Conservation (phyloP, 2,888 invertebrate genomes). For the Tiphia femorata region DNA sequence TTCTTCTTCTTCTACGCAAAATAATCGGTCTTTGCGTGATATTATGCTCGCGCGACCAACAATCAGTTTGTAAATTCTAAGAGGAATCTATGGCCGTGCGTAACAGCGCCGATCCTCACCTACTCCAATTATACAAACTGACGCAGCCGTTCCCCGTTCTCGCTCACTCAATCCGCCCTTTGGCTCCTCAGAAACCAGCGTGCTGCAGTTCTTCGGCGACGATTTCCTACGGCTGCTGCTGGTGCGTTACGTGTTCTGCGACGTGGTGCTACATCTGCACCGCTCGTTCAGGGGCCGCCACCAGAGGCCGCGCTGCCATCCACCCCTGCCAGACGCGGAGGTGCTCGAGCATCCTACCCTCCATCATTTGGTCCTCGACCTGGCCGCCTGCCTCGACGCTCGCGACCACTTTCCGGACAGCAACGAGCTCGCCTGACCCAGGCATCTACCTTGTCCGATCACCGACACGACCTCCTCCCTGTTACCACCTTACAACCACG, state of each 20-base stretch:
- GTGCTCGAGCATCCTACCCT: slow-evolving; percentile 87
- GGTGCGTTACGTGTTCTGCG: slow-evolving; percentile 93
- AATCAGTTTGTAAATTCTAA: no score
- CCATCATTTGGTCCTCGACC: slow-evolving; percentile 83
- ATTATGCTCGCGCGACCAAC: no score
- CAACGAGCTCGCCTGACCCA: slow-evolving; percentile 76
- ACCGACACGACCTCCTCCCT: slow-evolving; percentile 56
- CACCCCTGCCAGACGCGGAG: slow-evolving; percentile 88
- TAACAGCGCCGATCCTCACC: no score
- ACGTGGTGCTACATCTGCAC: slow-evolving; percentile 89
- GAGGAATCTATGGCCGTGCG: no score
- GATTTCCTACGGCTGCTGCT: slow-evolving; percentile 92
- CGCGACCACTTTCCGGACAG: slow-evolving; percentile 78
- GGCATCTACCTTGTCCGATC: slow-evolving; percentile 70
- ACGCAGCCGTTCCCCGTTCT: no score
- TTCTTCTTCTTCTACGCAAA: no score
- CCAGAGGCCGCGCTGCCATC: slow-evolving; percentile 88
- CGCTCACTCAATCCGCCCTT: no score
- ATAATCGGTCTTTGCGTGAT: no score
- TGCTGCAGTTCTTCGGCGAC: slow-evolving; percentile 91
- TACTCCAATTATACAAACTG: no score
- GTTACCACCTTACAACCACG: slow-evolving; percentile 62
- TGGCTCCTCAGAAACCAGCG: slow-evolving; percentile 62
- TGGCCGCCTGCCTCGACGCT: slow-evolving; percentile 88
- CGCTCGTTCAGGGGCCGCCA: slow-evolving; percentile 87